Evolutionary conservation across 2,797 vertebrate species (phyloP), one percentile per base, ranked within the genome.

Genomic region (Parauchenoglanis punctatus): DNA sequence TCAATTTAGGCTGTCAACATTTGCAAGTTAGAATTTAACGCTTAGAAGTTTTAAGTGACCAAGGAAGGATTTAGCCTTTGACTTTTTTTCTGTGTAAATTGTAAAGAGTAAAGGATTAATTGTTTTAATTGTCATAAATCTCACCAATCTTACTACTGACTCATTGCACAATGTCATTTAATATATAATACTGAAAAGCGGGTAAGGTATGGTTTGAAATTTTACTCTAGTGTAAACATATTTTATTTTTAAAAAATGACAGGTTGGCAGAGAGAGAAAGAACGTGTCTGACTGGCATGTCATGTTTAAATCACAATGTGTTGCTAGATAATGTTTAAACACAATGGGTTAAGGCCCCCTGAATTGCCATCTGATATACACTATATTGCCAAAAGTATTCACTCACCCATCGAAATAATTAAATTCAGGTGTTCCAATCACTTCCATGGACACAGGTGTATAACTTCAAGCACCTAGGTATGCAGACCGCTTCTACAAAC

Each of bases 141-240:
- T 77, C 7, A 20, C 49, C 35, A 1, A 73, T 54, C 2, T 59
- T 83, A 78, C 0, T 86, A 54, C 87, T 88, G 52, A 87, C 83
- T 84, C 46, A 81, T 86, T 84, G 75, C 76, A 86, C 77, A 72
- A n/a, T 12, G 44, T 85, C n/a, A n/a, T 90, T 83, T 88, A 85
- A 83, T 61, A 76, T 54, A 12, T n/a, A 87, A 87, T 58, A 70
- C 20, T 77, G 23, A 17, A 81, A 31, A 81, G 56, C 77, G 81
- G 31, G 67, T 46, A 83, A 10, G 49, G 20, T 13, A 3, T 49
- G 54, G 58, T 23, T 18, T 56, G 15, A 40, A 76, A 76, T 31
- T 25, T 4, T 18, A 65, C 8, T 54, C 28, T 13, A 35, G 28
- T 76, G 46, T 83, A 31, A 77, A 44, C 13, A 44, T 12, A 40